These are phyloP conservation scores for Halichondria panicea DNA, from an alignment of 37 sponge, comb jelly and placozoan genomes.

Conservation along the genomic window DNA sequence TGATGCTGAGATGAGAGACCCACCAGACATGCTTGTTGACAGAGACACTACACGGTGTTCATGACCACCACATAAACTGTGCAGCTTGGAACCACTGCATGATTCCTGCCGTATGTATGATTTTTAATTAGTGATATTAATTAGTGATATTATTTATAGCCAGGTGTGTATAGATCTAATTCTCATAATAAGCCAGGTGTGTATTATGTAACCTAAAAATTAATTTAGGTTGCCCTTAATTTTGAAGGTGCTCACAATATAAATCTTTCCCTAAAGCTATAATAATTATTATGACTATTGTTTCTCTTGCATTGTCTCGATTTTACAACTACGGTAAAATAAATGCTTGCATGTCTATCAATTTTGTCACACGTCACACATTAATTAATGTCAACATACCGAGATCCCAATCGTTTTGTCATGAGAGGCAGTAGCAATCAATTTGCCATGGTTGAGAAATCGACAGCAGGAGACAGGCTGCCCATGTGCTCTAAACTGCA, in stretches of 20 bases:
- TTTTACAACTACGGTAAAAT: too few relatives aligned
- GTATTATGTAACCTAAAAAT: not conserved
- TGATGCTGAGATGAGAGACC: slow-evolving; percentile 69
- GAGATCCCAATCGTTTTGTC: slow-evolving; percentile 66
- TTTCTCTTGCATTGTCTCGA: too few relatives aligned
- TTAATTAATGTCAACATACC: slow-evolving; percentile 45
- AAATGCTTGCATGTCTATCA: too few relatives aligned
- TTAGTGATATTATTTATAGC: not conserved
- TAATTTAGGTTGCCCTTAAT: not conserved
- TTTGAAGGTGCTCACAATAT: not conserved
- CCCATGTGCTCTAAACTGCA: slow-evolving; percentile 13
- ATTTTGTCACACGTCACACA: not conserved
- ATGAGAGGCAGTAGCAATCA: slow-evolving; percentile 72
- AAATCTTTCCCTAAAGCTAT: not conserved
- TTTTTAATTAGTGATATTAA: not conserved
- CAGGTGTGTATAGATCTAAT: not conserved
- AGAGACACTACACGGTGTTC: slow-evolving; percentile 21
- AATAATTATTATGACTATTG: too few relatives aligned
- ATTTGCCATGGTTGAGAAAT: slow-evolving; percentile 33
- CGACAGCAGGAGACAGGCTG: slow-evolving; percentile 49
- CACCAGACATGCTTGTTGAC: not conserved
- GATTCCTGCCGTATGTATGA: slow-evolving; percentile 21
- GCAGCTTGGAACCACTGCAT: slow-evolving; percentile 27
- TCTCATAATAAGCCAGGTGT: not conserved
- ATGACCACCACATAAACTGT: slow-evolving; percentile 51